Conservation (phyloP, 2,888 invertebrate species). For the Sinhomidia bicolor region DNA sequence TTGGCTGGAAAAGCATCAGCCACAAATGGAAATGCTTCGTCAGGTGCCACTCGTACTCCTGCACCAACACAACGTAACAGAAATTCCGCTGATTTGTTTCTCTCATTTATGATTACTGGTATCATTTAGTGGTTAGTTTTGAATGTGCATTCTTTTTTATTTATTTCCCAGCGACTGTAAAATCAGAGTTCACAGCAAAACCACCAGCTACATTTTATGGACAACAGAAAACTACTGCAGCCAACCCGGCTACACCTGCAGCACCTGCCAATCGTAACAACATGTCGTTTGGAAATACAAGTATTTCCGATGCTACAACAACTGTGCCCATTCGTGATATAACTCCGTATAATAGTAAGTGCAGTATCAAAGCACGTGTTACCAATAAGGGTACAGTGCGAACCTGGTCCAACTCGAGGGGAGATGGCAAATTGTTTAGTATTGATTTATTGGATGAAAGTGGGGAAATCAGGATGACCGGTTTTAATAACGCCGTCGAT, state of each 20-base stretch:
- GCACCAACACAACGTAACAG: neutral
- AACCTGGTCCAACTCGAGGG: slow-evolving; percentile 95
- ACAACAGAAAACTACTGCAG: slow-evolving; percentile 28
- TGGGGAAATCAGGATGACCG: slow-evolving; percentile 96
- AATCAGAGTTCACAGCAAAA: slow-evolving; percentile 33
- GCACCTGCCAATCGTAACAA: slow-evolving; percentile 20
- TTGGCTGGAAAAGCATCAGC: neutral
- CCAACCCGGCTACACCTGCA: neutral
- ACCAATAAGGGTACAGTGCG: slow-evolving; percentile 90
- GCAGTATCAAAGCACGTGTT: slow-evolving; percentile 96
- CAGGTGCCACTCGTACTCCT: neutral
- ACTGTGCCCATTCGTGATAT: slow-evolving; percentile 91
- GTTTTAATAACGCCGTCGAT: slow-evolving; percentile 93
- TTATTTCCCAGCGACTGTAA: slow-evolving; percentile 20
- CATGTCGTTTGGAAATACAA: neutral
- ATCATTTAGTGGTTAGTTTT: no score
- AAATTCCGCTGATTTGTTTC: no score
- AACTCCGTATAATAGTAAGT: slow-evolving; percentile 92
- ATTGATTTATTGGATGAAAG: slow-evolving; percentile 96
- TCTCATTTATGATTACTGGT: neutral
- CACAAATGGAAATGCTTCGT: neutral
- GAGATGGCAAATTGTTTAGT: slow-evolving; percentile 96
- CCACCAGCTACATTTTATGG: slow-evolving; percentile 63
- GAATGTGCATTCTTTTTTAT: no score
- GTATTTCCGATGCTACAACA: slow-evolving; percentile 81